Conservation (phyloP, 2,113 vertebrate species). For the Phyllostomus hastatus region DNA sequence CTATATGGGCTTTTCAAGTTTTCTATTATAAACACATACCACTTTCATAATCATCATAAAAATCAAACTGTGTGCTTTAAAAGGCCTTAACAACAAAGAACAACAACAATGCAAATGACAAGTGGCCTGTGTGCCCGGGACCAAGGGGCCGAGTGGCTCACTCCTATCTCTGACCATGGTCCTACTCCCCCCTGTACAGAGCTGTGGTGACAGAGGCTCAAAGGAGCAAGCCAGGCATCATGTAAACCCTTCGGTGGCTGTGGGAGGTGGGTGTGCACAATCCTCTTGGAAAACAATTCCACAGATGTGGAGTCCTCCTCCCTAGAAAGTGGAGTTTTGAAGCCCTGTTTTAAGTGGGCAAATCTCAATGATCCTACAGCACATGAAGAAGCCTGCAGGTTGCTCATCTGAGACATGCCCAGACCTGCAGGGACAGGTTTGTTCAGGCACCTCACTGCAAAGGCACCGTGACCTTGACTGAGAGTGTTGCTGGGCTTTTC, state of each 20-base stretch:
- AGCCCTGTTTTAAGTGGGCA: background rate
- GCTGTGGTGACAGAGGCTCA: background rate
- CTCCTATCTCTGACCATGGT: background rate
- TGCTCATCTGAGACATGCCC: background rate
- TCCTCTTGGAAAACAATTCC: background rate
- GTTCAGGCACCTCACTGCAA: background rate
- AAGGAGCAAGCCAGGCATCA: background rate
- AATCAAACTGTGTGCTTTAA: background rate
- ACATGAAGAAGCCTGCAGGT: background rate
- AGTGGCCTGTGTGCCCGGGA: background rate
- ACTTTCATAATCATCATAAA: constrained; percentile 8
- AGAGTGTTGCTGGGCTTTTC: background rate
- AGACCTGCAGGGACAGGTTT: background rate
- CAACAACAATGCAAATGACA: background rate
- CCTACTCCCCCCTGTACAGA: background rate
- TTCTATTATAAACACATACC: background rate
- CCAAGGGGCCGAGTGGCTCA: background rate
- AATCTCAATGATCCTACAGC: background rate
- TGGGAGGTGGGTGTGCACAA: background rate
- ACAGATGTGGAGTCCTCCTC: background rate
- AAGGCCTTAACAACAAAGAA: background rate
- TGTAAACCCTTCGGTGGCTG: background rate
- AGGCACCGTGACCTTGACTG: background rate
- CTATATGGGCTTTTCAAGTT: background rate
- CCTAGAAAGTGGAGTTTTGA: background rate